A percentile compares a stretch with the other conserved stretches of the same genome.
These are phyloP conservation scores for Emmelina monodactyla DNA, from an alignment of 2,888 invertebrate species.

Conservation along the genomic window DNA sequence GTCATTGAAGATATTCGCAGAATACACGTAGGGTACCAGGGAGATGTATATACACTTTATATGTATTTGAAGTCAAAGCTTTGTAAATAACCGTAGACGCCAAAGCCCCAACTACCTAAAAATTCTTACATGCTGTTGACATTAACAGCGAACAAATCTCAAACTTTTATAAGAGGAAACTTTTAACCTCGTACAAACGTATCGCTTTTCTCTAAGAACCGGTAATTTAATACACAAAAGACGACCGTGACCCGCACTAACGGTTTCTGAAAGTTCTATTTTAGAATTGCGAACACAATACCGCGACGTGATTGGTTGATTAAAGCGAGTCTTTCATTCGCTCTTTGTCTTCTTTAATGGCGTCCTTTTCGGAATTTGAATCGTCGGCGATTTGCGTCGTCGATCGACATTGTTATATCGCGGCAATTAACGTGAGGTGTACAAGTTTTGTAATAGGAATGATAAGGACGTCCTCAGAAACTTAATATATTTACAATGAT, in stretches of 20 bases:
- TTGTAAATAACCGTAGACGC: no score
- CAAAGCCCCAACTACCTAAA: no score
- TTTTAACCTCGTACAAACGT: constrained; percentile 9
- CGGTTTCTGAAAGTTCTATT: constrained; percentile 11
- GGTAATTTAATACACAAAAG: constrained; percentile 15
- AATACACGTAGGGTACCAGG: no score
- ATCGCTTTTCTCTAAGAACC: constrained; percentile 14
- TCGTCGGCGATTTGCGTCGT: background rate
- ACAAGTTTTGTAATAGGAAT: no score
- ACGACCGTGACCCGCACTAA: constrained; percentile 16
- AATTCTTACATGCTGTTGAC: constrained; percentile 12
- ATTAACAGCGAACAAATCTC: constrained; percentile 14
- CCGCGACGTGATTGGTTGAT: constrained; percentile 15
- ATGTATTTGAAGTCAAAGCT: no score
- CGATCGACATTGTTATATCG: background rate
- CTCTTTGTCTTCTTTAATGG: constrained; percentile 5
- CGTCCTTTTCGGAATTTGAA: background rate
- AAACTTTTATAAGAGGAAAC: constrained; percentile 8
- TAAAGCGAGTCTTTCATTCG: constrained; percentile 4
- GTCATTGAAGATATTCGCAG: constrained; percentile 9
- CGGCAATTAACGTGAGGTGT: no score
- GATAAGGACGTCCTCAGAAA: no score
- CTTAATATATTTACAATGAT: no score
- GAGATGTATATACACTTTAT: no score
- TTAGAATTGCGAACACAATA: constrained; percentile 17